phyloP scores from a whole-genome alignment of 2,888 invertebrate species.

The Glomeris marginata region DNA sequence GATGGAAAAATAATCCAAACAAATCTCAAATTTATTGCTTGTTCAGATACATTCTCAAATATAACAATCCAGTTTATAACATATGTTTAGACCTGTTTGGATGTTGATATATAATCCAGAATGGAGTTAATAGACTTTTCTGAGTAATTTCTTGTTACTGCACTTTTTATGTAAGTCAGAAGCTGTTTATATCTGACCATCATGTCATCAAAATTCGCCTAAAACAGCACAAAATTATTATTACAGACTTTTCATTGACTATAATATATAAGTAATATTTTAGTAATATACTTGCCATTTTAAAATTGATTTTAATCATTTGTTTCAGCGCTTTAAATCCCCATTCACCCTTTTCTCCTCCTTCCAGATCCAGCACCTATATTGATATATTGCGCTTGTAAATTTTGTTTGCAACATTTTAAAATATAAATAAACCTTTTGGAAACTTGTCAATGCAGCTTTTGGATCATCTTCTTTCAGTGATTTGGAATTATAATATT shows the following conservation, averaged over 20 bases:
- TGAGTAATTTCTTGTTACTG: conserved; percentile 97
- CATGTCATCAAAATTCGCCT: conserved; percentile 90
- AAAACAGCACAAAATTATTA: conserved; percentile 20
- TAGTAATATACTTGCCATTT: conserved; percentile 48
- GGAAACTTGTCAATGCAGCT: conserved; percentile 78
- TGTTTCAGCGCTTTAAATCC: conserved; percentile 99
- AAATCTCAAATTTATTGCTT: background rate
- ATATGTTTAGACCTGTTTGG: conserved; percentile 67
- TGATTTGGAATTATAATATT: conserved; percentile 98
- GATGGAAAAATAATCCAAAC: conserved; percentile 7
- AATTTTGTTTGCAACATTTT: background rate
- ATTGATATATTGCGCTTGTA: background rate
- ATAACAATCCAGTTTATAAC: background rate
- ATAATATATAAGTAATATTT: background rate
- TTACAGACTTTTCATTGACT: background rate
- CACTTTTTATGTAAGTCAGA: conserved; percentile 95
- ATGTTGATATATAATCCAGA: conserved; percentile 96
- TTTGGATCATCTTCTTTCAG: conserved; percentile 92
- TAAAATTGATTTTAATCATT: conserved; percentile 99
- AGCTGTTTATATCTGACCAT: conserved; percentile 90
- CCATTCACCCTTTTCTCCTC: conserved; percentile 98
- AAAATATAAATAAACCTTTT: conserved; percentile 12
- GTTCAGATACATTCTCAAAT: background rate
- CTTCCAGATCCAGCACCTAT: conserved; percentile 85
- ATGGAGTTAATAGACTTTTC: conserved; percentile 99